Percentiles rank a stretch among this genome's conserved stretches.
Conservation (phyloP, 2,888 invertebrate genomes). For the Pyrgus malvae region DNA sequence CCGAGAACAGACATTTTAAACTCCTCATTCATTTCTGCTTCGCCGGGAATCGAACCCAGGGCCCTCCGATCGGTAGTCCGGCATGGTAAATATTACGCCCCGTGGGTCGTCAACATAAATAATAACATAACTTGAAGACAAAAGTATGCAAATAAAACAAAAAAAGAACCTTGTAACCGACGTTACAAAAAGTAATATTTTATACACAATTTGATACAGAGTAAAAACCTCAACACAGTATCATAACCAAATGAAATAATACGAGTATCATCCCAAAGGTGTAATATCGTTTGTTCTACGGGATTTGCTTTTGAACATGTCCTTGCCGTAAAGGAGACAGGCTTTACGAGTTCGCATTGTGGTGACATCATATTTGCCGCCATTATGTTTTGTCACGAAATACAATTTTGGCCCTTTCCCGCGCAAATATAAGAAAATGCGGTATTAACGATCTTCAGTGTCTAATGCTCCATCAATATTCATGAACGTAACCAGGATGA, state of each 20-base stretch:
- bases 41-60: background rate
- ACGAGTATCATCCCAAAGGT: background rate
- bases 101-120: too few species aligned
- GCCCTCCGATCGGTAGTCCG: background rate
- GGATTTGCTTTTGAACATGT: background rate
- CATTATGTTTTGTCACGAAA: constrained; percentile 22
- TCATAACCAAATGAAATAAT: background rate
- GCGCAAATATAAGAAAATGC: constrained; percentile 7
- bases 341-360: constrained; percentile 4
- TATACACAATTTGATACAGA: too few species aligned
- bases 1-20: background rate
- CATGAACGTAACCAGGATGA: background rate
- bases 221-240: too few species aligned
- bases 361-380: constrained; percentile 7
- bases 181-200: too few species aligned
- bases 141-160: too few species aligned
- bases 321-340: background rate
- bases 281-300: background rate
- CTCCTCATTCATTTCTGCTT: background rate
- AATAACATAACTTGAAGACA: too few species aligned
- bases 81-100: too few species aligned
- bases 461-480: constrained; percentile 9
- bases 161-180: too few species aligned
- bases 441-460: constrained; percentile 5
- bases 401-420: constrained; percentile 3